phyloP scores from a whole-genome alignment of 2,113 vertebrate genomes.

The Actenoides hombroni region DNA sequence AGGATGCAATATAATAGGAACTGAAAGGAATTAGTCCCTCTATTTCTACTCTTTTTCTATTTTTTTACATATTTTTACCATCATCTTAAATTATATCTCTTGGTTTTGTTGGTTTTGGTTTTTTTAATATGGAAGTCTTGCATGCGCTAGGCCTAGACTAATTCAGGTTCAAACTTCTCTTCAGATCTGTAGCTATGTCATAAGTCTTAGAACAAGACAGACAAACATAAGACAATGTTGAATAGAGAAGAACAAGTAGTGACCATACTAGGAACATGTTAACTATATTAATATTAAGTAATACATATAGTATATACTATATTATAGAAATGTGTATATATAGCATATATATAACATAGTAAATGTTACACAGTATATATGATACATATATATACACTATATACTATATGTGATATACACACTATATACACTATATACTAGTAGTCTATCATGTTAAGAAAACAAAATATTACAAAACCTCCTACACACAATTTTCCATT shows the following conservation, averaged over 20 bases:
- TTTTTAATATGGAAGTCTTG: neutral
- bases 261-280: neutral
- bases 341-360: neutral
- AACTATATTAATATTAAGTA: neutral
- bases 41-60: neutral
- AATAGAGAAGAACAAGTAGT: neutral
- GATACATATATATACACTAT: neutral
- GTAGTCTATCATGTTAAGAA: neutral
- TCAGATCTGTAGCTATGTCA: neutral
- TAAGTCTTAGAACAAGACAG: neutral
- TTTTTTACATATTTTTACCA: neutral
- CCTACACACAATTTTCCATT: neutral
- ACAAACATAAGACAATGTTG: accelerated
- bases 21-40: neutral
- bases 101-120: neutral
- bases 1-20: neutral
- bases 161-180: neutral
- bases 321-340: neutral
- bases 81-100: neutral
- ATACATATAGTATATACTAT: neutral
- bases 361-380: neutral
- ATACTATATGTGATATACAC: neutral
- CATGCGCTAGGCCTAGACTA: neutral
- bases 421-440: neutral
- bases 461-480: neutral